A percentile compares a stretch with the other conserved stretches of the same genome.
Evolutionary conservation across 2,888 invertebrate species (phyloP).

Genomic region (Formica aserva): DNA sequence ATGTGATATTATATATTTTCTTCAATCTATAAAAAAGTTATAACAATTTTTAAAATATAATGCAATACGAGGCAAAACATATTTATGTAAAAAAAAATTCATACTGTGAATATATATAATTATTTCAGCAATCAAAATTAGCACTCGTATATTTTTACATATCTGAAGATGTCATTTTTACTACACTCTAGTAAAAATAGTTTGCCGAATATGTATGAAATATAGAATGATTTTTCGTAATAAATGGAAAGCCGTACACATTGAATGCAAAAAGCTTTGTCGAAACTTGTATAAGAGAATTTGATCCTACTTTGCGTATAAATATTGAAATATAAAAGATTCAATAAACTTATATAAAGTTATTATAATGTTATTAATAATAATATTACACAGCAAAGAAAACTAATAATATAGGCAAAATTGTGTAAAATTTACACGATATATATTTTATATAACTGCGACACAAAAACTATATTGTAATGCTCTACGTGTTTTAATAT

Average conservation of each 20-base stretch:
- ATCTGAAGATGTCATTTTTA: not conserved
- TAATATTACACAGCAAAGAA: not conserved
- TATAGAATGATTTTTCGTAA: not conserved
- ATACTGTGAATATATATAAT: not conserved
- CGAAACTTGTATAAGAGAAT: not conserved
- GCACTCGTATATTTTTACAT: not conserved
- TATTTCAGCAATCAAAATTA: slow-evolving; percentile 1
- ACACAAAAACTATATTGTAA: slow-evolving; percentile 11
- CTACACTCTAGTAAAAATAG: not conserved
- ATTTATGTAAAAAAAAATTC: not conserved
- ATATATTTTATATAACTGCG: not conserved
- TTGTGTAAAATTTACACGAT: not conserved
- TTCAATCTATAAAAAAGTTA: not conserved
- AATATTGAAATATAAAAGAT: not conserved
- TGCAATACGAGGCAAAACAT: not conserved
- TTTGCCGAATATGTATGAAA: not conserved
- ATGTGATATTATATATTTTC: not conserved
- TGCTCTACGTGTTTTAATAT: slow-evolving; percentile 40
- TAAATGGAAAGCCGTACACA: not conserved
- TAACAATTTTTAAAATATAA: not conserved
- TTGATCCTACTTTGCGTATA: not conserved
- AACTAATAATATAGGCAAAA: not conserved
- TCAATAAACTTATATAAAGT: not conserved
- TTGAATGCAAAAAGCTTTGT: not conserved
- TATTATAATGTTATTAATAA: not conserved